These are phyloP conservation scores for Halisarca cf. caerulea DNA, from an alignment of 37 sponge, comb jelly and placozoan species.

Conservation along the genomic window DNA sequence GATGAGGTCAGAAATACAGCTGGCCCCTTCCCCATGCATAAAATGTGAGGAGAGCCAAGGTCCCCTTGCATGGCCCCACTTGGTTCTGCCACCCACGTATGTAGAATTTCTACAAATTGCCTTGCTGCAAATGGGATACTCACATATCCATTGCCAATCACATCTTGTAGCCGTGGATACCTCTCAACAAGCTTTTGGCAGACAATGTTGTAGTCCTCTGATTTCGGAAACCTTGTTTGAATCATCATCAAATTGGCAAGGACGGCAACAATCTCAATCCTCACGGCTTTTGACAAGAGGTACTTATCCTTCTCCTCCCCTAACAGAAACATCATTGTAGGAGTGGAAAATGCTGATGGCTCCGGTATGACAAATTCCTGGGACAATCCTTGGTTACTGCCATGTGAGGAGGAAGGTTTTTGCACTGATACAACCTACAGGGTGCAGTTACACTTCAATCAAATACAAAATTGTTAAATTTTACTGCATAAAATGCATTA, in stretches of 20 bases:
- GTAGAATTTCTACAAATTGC: too few species aligned
- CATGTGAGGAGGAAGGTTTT: too few species aligned
- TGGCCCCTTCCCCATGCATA: too few species aligned
- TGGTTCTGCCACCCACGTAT: too few species aligned
- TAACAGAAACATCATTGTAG: conserved; percentile 4
- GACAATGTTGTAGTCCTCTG: not conserved
- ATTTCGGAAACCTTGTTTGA: not conserved
- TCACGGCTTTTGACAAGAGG: not conserved
- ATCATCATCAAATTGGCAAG: not conserved
- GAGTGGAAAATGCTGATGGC: not conserved
- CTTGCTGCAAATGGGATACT: too few species aligned
- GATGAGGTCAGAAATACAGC: too few species aligned
- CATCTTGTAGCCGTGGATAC: not conserved
- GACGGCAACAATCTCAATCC: not conserved
- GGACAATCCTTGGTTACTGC: not conserved
- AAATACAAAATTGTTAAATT: too few species aligned
- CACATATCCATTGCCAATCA: conserved; percentile 18
- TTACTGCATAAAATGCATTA: too few species aligned
- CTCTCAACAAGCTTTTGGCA: not conserved
- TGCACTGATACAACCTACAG: too few species aligned
- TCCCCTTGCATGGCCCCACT: too few species aligned
- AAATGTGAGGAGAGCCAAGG: too few species aligned
- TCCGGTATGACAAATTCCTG: not conserved
- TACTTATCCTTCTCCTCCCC: not conserved
- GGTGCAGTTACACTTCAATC: too few species aligned